Conservation (phyloP, 2,113 vertebrate species). For the Syngnathus floridae region DNA sequence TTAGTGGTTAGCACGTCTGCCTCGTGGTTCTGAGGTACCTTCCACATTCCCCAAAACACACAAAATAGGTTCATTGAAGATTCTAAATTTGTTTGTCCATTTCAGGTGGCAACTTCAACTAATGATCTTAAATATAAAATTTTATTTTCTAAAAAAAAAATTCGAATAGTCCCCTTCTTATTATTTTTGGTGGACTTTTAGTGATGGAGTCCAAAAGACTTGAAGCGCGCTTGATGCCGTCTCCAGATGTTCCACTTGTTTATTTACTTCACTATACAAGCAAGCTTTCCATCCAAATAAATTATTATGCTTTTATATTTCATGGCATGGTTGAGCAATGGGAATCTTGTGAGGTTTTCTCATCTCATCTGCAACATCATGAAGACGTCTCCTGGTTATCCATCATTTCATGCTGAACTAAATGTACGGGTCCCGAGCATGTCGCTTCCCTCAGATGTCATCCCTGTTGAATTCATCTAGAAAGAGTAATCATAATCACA, state of each 20-base stretch:
- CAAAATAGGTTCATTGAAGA: too few species aligned
- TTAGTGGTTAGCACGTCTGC: not conserved
- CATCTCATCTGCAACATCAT: conserved; percentile 31
- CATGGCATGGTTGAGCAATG: conserved; percentile 45
- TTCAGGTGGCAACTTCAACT: too few species aligned
- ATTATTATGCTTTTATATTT: conserved; percentile 24
- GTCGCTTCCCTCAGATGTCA: conserved; percentile 9
- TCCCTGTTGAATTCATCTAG: conserved; percentile 13
- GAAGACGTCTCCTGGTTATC: conserved; percentile 20
- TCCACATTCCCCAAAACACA: too few species aligned
- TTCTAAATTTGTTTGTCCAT: not conserved
- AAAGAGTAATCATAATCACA: conserved; percentile 19
- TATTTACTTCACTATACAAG: conserved; percentile 54
- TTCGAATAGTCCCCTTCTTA: not conserved
- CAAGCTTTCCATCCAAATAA: conserved; percentile 56
- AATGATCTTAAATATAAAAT: too few species aligned
- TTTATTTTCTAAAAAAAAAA: too few species aligned
- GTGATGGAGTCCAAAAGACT: conserved; percentile 53
- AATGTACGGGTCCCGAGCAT: conserved; percentile 24
- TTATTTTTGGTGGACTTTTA: not conserved
- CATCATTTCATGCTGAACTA: conserved; percentile 25
- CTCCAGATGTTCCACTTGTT: conserved; percentile 61
- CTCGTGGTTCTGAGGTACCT: not conserved
- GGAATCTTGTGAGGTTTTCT: conserved; percentile 41
- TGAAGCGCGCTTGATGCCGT: conserved; percentile 50